Evolutionary conservation across 35 echinoderm and acorn worm genomes (phyloP), one percentile per base, ranked within the genome.

Genomic region (Eucidaris tribuloides): DNA sequence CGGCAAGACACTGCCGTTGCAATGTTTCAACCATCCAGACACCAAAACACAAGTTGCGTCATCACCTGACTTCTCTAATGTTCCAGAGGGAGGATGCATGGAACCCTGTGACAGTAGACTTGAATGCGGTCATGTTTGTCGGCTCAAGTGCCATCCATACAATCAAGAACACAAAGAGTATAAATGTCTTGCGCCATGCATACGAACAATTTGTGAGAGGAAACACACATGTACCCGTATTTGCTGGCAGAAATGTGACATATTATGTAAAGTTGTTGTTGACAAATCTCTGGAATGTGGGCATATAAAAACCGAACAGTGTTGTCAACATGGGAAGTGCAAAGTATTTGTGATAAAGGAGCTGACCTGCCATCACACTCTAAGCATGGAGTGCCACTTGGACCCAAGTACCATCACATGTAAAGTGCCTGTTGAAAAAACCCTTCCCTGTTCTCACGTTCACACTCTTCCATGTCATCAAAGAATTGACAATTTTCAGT

Each of bases 11-110:
- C 36, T 97, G 20, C 63, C 40, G 25, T 23, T 97, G 41, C 38
- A 85, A n/a, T 97, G 94, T 45, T 50, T 49, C 7, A 91, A 92
- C 76, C 94, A 97, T 77, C 94, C 89, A 7, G 61, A 81, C 11
- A 79, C 24, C 31, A 54, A 28, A 4, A 72, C 59, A 28, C 42
- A 81, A 61, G 89, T 78, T 46, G 71, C 38, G 11, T 31, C 74
- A 11, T 41, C 71, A 2, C 24, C 50, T 30, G 89, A 97, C 52
- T 97, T 97, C 46, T 36, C 74, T 24, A 76, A 64, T 37, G 89
- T 79, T 24, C 89, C 89, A 27, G 40, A 72, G 27, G 94, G 94
- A 13, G 94, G 94, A 4, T 97, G 94, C 44, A 80, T 20, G 3
- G 42, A 49, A 41, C 85, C 36, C 5, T 97, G 94, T 46, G 45